Percentiles rank a stretch among this genome's conserved stretches.
These are phyloP conservation scores for Bos indicus DNA, from an alignment of 2,113 vertebrate species.

Conservation along the genomic window DNA sequence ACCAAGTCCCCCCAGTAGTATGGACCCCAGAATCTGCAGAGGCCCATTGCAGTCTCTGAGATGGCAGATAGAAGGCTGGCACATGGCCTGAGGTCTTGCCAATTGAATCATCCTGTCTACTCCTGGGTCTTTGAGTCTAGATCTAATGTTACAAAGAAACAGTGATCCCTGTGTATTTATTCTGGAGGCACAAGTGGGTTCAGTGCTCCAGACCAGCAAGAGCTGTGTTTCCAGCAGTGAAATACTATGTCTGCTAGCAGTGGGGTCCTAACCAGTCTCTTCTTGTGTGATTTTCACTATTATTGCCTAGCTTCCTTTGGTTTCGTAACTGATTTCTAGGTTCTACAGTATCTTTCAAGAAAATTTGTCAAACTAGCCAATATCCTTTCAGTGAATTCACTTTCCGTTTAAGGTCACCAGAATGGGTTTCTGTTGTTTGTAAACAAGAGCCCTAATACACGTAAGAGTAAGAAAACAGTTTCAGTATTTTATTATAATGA, in stretches of 20 bases:
- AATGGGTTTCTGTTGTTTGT: not conserved
- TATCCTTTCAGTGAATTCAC: not conserved
- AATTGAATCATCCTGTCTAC: not conserved
- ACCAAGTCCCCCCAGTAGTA: accelerated
- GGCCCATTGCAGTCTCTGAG: not conserved
- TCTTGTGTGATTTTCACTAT: not conserved
- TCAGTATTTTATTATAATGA: not conserved
- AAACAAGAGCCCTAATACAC: not conserved
- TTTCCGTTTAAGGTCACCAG: not conserved
- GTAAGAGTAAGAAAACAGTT: not conserved
- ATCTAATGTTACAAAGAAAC: not conserved
- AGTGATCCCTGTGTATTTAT: not conserved
- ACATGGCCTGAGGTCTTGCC: not conserved
- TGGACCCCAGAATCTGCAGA: not conserved
- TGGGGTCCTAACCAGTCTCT: not conserved
- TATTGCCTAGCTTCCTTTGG: not conserved
- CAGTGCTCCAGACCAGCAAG: accelerated
- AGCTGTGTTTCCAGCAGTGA: not conserved
- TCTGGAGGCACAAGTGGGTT: not conserved
- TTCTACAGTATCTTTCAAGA: not conserved
- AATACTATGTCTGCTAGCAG: not conserved
- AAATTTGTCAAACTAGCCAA: not conserved
- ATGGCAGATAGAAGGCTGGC: not conserved
- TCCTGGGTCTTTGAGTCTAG: not conserved
- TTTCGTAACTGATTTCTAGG: not conserved